Base-by-base conservation (phyloP, 53 echinoderm and acorn worm species). In the Stichopus horrens region DNA sequence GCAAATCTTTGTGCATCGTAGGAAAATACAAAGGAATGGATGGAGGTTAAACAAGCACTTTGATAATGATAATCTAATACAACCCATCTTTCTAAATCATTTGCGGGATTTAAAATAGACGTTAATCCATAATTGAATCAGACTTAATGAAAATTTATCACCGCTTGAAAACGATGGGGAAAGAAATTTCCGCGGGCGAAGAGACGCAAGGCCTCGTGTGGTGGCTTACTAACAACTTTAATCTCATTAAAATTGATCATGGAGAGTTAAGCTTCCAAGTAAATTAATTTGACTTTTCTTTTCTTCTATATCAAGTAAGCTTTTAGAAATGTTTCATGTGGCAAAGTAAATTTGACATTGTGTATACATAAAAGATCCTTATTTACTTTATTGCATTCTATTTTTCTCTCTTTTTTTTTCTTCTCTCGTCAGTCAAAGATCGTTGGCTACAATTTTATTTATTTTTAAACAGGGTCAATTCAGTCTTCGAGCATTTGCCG, bases 101-200 rank as follows among this genome's bases (percentile, higher is more conserved):
- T 79, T 79, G 79, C 20, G 6, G 79, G 79, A 79, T 79, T 79
- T 79, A 79, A 79, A 79, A 79, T 79, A 56, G 79, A 79, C 56
- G 54, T 55, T 79, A 55, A 79, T 55, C 55, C 56, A 79, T 79
- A 79, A 79, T 79, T 9, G n/a, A 79, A 55, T 79, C 56, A 79
- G 55, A 79, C 14, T 16, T 79, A 79, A 79, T 79, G 55, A 20
- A 54, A 79, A 55, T 54, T 79, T 79, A 79, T 79, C 55, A 79
- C 54, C 56, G 54, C 21, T 79, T 13, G 37, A 37, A 37, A 79
- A 79, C 56, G 55, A 79, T 71, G 71, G 79, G 54, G 54, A 7
- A n/a, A 55, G 54, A 56, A 79, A 19, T 74, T 79, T 0, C 55
- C 16, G 56, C n/a, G 54, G 79, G 79, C 54, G 18, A 37, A 16